A percentile compares a stretch with the other conserved stretches of the same genome.
Evolutionary conservation across 2,113 vertebrate species (phyloP).

Genomic region (Maccullochella peelii): DNA sequence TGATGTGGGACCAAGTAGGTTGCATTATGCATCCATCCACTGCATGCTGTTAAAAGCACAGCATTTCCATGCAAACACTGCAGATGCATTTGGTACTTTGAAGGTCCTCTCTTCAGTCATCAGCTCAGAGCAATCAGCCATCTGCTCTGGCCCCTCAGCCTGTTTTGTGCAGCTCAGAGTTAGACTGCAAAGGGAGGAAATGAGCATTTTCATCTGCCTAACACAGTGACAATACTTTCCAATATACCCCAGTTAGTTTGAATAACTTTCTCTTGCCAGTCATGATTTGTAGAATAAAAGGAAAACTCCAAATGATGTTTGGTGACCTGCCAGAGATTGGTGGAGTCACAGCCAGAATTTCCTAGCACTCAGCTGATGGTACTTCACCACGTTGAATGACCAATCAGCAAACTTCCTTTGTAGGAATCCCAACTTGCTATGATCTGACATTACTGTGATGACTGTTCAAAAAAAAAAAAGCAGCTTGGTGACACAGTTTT

Average conservation of each 20-base stretch:
- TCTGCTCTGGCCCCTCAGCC: conserved; percentile 28
- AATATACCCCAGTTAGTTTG: neutral
- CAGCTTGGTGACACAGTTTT: neutral
- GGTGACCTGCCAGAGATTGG: neutral
- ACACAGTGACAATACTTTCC: neutral
- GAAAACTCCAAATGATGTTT: neutral
- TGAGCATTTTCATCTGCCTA: neutral
- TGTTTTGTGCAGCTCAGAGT: conserved; percentile 4
- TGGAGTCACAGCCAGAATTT: neutral
- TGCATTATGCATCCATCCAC: conserved; percentile 11
- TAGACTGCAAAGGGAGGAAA: conserved; percentile 28
- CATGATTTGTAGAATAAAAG: conserved; percentile 10
- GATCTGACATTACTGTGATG: conserved; percentile 8
- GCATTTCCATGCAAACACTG: neutral
- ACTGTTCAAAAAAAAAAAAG: neutral
- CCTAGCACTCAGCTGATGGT: neutral
- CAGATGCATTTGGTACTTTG: conserved; percentile 14
- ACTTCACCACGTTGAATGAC: conserved; percentile 7
- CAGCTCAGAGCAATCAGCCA: conserved; percentile 34
- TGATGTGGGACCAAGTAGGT: neutral
- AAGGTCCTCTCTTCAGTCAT: conserved; percentile 1
- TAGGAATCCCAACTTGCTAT: neutral
- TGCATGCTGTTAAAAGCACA: conserved; percentile 11
- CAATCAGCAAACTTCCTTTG: conserved; percentile 4
- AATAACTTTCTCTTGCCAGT: neutral